Base-by-base conservation (phyloP, 2,113 vertebrate genomes). In the Capreolus pygargus region DNA sequence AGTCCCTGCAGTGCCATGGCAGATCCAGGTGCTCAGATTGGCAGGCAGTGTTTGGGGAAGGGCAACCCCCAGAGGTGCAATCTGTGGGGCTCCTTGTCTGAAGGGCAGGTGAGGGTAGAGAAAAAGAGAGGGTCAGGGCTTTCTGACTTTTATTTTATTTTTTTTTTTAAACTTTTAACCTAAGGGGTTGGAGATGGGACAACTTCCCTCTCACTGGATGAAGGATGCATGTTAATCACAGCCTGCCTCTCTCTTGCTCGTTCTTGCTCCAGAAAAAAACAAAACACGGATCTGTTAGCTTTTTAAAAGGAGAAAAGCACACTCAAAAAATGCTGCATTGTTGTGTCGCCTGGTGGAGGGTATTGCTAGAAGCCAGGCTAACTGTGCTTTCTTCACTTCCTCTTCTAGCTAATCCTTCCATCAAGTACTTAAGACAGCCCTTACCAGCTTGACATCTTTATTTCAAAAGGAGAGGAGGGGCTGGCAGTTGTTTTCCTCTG, bases 361-460 rank as follows among this genome's bases (percentile, higher is more conserved):
- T 94, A 55, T 97, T 98, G 94, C 94, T 97, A 82, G 95, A 87
- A 93, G 0, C n/a, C 12, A 0, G 94, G 36, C 74, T 64, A 61
- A 19, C 96, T 91, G 10, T 6, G 87, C 88, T 96, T 88, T 89
- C 93, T 74, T 89, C 88, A 86, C 90, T 98, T 98, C 96, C 61
- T 57, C 92, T 96, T 95, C 45, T 74, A 19, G n/a, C 97, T 97
- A 94, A 95, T 97, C 54, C 95, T 21, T 1, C 97, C 94, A 33
- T 91, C 86, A 98, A 97, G 95, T 85, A 67, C 97, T 97, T 94
- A 91, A 89, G 97, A 97, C 97, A 97, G 95, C 91, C 90, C 55
- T 83, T 89, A 60, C 88, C 96, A 94, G 95, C 87, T 78, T 98
- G 93, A 86, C 97, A 92, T 97, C 97, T 98, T 98, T 39, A 94